These are phyloP conservation scores for Bujurquina vittata DNA, from an alignment of 2,113 vertebrate genomes.

Conservation along the genomic window DNA sequence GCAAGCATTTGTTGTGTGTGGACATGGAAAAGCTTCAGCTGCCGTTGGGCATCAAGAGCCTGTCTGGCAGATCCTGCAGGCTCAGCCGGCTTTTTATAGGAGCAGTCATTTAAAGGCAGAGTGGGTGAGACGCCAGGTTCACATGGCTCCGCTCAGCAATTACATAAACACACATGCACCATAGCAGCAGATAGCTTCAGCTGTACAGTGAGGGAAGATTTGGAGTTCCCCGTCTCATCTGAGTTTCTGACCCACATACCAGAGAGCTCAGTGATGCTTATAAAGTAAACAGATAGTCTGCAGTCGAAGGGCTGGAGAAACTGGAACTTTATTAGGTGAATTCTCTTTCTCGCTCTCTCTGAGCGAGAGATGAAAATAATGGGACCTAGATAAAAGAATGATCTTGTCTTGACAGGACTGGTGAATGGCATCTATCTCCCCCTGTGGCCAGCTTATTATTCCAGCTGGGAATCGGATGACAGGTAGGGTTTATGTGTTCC, in stretches of 20 bases:
- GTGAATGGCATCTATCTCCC: no score
- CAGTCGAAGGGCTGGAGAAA: not conserved
- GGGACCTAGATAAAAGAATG: no score
- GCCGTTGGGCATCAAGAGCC: slow-evolving; percentile 71
- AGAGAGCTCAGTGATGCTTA: slow-evolving; percentile 4
- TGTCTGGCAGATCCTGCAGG: slow-evolving; percentile 41
- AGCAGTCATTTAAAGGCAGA: slow-evolving; percentile 60
- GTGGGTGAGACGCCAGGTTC: slow-evolving; percentile 52
- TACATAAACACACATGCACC: slow-evolving; percentile 67
- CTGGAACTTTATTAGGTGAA: not conserved
- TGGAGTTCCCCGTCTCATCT: slow-evolving; percentile 61
- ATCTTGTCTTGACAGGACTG: no score
- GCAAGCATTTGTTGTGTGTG: slow-evolving; percentile 67
- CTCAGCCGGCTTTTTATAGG: slow-evolving; percentile 80
- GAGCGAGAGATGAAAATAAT: no score
- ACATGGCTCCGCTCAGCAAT: slow-evolving; percentile 40
- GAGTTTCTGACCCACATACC: slow-evolving; percentile 24
- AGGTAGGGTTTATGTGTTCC: no score
- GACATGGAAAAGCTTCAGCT: slow-evolving; percentile 72
- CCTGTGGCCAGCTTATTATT: no score
- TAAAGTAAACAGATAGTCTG: slow-evolving; percentile 33
- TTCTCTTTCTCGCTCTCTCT: no score
- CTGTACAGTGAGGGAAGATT: not conserved
- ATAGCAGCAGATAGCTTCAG: slow-evolving; percentile 6
- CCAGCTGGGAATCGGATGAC: no score